These are phyloP conservation scores for Caenorhabditis tropicalis DNA, from an alignment of 1,140 invertebrate species.

Conservation along the genomic window DNA sequence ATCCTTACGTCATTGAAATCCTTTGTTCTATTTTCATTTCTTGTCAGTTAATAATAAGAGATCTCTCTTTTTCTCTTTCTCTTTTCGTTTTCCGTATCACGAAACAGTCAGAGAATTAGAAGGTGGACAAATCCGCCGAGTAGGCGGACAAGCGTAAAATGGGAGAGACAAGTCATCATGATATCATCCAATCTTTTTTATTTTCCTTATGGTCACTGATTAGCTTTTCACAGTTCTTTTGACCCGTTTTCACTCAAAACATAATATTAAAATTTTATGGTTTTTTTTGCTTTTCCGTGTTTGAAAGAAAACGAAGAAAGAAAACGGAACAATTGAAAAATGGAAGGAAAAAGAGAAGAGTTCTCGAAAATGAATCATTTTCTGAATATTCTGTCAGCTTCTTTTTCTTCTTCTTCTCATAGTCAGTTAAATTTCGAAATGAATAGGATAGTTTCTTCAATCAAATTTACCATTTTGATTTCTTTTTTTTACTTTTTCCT, in stretches of 20 bases:
- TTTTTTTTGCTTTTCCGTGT: neutral
- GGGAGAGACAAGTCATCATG: neutral
- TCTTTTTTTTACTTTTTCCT: too few relatives aligned
- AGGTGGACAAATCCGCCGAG: constrained; percentile 23
- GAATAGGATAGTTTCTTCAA: too few relatives aligned
- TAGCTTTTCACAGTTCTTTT: constrained; percentile 15
- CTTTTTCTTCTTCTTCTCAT: too few relatives aligned
- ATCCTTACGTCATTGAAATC: neutral
- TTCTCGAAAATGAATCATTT: too few relatives aligned
- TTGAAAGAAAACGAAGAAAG: neutral
- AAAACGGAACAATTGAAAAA: neutral
- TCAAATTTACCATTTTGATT: too few relatives aligned
- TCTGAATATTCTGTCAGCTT: too few relatives aligned
- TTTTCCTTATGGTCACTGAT: constrained; percentile 3
- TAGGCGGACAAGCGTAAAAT: constrained; percentile 32
- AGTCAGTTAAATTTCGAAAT: too few relatives aligned
- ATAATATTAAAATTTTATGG: neutral
- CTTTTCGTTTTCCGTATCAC: neutral
- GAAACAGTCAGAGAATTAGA: constrained; percentile 1
- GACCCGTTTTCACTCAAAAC: neutral
- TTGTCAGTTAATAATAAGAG: neutral
- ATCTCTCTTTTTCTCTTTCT: neutral
- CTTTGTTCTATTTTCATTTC: too few relatives aligned
- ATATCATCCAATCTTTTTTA: neutral
- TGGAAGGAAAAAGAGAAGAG: neutral